Conservation (phyloP, 2,113 vertebrate genomes). For the Lucifuga dentata region DNA sequence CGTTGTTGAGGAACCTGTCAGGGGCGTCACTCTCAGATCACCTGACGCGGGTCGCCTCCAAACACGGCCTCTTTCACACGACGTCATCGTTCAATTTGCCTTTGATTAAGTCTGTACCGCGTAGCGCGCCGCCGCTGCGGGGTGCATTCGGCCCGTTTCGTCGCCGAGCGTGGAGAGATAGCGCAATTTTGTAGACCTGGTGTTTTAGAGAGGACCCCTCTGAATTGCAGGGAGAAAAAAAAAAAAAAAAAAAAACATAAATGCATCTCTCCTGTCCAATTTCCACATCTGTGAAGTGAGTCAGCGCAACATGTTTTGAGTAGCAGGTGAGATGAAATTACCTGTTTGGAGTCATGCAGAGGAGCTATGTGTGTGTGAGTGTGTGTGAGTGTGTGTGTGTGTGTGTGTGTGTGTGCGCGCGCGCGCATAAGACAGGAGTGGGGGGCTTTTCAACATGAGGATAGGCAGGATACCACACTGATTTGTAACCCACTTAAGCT, state of each 20-base stretch:
- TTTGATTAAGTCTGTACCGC: constrained; percentile 72
- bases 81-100: constrained; percentile 68
- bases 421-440: not conserved
- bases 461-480: constrained; percentile 46
- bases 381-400: not conserved
- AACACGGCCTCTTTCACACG: constrained; percentile 55
- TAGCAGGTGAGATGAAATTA: constrained; percentile 64
- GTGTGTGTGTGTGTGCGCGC: not conserved
- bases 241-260: constrained; percentile 39
- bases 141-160: constrained; percentile 24
- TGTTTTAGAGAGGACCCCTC: constrained; percentile 59
- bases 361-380: constrained; percentile 25
- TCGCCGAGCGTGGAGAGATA: constrained; percentile 14
- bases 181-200: constrained; percentile 64
- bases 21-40: constrained; percentile 73
- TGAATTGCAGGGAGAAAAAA: constrained; percentile 29
- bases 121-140: constrained; percentile 5
- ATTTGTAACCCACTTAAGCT: constrained; percentile 64
- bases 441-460: constrained; percentile 55
- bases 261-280: constrained; percentile 56
- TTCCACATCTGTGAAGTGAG: constrained; percentile 53
- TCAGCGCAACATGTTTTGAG: constrained; percentile 59
- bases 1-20: constrained; percentile 66
- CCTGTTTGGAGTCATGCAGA: constrained; percentile 58
- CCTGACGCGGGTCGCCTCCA: constrained; percentile 71